These are phyloP conservation scores for Diacarnus erythraeanus DNA, from an alignment of 37 sponge, comb jelly and placozoan genomes.

Conservation along the genomic window DNA sequence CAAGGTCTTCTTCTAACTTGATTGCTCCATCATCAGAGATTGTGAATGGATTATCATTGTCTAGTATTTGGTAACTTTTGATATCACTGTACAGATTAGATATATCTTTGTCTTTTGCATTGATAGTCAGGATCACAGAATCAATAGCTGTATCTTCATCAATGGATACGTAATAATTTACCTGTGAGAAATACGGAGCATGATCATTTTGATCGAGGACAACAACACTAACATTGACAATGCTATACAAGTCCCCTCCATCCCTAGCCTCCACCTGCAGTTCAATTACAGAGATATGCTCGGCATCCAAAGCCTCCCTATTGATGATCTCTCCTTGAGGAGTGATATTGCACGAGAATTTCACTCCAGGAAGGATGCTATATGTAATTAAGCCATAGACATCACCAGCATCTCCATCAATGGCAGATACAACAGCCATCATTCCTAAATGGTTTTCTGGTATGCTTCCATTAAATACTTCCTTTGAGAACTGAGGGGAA, in stretches of 20 bases:
- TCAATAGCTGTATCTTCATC: slow-evolving; percentile 31
- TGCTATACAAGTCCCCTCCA: slow-evolving; percentile 32
- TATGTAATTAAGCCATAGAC: slow-evolving; percentile 32
- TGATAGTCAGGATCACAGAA: slow-evolving; percentile 11
- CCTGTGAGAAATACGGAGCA: slow-evolving; percentile 24
- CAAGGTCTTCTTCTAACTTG: slow-evolving; percentile 11
- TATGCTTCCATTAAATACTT: slow-evolving; percentile 9
- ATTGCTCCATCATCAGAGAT: slow-evolving; percentile 28
- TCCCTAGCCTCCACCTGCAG: slow-evolving; percentile 45
- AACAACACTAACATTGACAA: slow-evolving; percentile 17
- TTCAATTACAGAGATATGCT: not conserved
- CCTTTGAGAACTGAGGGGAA: slow-evolving; percentile 32
- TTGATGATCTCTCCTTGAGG: slow-evolving; percentile 26
- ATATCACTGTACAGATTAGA: slow-evolving; percentile 10
- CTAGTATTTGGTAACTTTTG: not conserved
- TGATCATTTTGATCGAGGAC: slow-evolving; percentile 64
- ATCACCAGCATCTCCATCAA: slow-evolving; percentile 38
- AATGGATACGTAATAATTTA: slow-evolving; percentile 19
- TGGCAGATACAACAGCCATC: slow-evolving; percentile 25
- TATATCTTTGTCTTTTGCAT: slow-evolving; percentile 36
- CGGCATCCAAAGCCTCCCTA: slow-evolving; percentile 42
- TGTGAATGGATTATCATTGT: slow-evolving; percentile 33
- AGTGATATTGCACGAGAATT: slow-evolving; percentile 16
- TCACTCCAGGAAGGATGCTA: not conserved
- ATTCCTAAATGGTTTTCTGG: slow-evolving; percentile 30